Base-by-base conservation (phyloP, 2,888 invertebrate genomes). In the Drosophila prolongata region DNA sequence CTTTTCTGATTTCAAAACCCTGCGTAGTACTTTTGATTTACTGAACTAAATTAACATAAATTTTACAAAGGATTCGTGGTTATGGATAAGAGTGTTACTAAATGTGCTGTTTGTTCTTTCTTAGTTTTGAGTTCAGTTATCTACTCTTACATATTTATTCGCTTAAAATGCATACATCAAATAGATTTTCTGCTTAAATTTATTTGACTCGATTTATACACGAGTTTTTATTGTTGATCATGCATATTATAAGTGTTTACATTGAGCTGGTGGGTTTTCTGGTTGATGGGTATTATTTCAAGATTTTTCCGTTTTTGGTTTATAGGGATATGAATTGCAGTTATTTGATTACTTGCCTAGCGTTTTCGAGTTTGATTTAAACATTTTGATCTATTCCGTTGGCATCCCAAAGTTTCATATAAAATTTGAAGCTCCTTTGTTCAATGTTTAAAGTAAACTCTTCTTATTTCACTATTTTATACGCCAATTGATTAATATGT, bases 371-470 rank as follows among this genome's bases (percentile, higher is more conserved):
- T 43, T 52, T 43, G 24, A 34, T 54, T 65, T 38, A 53, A 66
- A 70, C 62, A n/a, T n/a, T 30, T 60, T 62, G 14, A 19, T 49
- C 52, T 59, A 27, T 60, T 49, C 50, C 54, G 55, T 53, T 46
- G 50, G 52, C 43, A 75, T 82, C 66, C 54, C 86, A 82, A 79
- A 77, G 66, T 52, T 73, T 71, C 60, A 44, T 82, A 81, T 62
- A 79, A 82, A 82, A 87, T 75, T 82, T 79, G 76, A 85, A 87
- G 77, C 77, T 83, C 86, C 73, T 84, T 46, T 75, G 47, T 71
- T 65, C 44, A 34, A 16, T 60, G 59, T 66, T 75, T 80, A 76
- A 75, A 72, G 77, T 82, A 86, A 69, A 64, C 54, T 42, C 55
- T 56, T 46, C 65, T 55, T 66, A 55, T 55, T 70, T 77, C 50